Base-by-base conservation (phyloP, 2,113 vertebrate genomes). In the Laticauda laticaudata region DNA sequence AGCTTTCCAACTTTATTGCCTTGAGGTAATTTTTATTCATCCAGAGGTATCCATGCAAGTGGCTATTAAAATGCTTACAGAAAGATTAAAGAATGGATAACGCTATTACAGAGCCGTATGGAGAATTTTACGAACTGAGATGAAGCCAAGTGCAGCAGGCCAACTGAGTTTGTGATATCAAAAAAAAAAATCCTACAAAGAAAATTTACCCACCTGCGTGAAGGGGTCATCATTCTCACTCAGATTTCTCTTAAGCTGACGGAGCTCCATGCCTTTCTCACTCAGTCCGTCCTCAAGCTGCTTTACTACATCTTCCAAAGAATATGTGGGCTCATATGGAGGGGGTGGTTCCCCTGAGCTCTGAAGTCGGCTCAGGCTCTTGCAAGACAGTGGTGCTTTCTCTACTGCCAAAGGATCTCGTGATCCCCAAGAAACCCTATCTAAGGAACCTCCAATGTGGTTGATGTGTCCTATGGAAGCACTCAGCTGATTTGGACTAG, bases 391-490 rank as follows among this genome's bases (percentile, higher is more conserved):
- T 0, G 97, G 97, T 1, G 96, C 97, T 54, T 98, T 98, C 91
- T 97, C 97, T 0, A 97, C 96, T 89, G 96, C 96, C 94, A 96
- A 86, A 0, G 97, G 97, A 2, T 98, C 98, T 92, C 97, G 98
- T 24, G 96, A 96, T 55, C 93, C 96, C 56, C 98, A 94, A 7
- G 98, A 96, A 6, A 97, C 97, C 87, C 98, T 98, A 92, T 99
- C 99, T 97, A 99, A 96, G 34, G 99, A 99, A 90, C 99, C 99
- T 20, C 98, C 98, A 0, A 99, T 99, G 95, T 99, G 99, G 96
- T 99, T 99, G 95, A 99, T 98, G 96, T 99, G 98, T 93, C 99
- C 99, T 97, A 99, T 97, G 5, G 99, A 99, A 92, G 99, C 99
- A 0, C 99, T 99, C 97, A 99, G 99, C 94, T 99, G 98, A 94